A percentile compares a stretch with the other conserved stretches of the same genome.
Conservation (phyloP, 2,113 vertebrate species). For the Seriola dumerili region DNA sequence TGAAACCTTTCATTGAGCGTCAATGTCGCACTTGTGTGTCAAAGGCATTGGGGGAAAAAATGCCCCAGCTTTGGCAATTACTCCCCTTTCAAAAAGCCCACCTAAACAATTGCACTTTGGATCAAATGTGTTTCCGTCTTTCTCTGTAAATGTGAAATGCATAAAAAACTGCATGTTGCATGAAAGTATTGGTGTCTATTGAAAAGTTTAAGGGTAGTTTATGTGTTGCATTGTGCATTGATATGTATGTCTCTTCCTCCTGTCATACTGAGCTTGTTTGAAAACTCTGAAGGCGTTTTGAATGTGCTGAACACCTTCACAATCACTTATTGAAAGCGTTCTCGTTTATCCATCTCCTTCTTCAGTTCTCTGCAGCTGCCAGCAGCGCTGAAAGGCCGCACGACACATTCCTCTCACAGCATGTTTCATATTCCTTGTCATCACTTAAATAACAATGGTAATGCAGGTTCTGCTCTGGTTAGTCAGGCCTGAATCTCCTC, state of each 20-base stretch:
- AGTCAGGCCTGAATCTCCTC: not conserved
- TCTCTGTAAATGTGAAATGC: not conserved
- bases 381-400: conserved; percentile 16
- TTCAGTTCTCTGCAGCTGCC: conserved; percentile 27
- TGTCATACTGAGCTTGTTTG: conserved; percentile 31
- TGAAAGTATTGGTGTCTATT: not conserved
- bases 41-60: conserved; percentile 32
- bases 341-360: conserved; percentile 33
- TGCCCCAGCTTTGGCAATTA: conserved; percentile 25
- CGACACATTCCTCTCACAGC: conserved; percentile 20
- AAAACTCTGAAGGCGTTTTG: conserved; percentile 13
- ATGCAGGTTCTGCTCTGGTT: conserved; percentile 37
- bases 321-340: conserved; percentile 28
- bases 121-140: not conserved
- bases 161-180: not conserved
- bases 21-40: conserved; percentile 66
- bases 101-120: conserved; percentile 18
- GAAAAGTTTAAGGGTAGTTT: conserved; percentile 1
- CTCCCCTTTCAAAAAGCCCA: conserved; percentile 10
- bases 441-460: conserved; percentile 34
- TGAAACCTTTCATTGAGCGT: conserved; percentile 60
- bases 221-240: not conserved
- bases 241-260: conserved; percentile 4
- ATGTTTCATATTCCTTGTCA: conserved; percentile 39
- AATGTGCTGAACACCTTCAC: conserved; percentile 30